phyloP scores from a whole-genome alignment of 1,140 invertebrate species.

The Diorhabda sublineata region DNA sequence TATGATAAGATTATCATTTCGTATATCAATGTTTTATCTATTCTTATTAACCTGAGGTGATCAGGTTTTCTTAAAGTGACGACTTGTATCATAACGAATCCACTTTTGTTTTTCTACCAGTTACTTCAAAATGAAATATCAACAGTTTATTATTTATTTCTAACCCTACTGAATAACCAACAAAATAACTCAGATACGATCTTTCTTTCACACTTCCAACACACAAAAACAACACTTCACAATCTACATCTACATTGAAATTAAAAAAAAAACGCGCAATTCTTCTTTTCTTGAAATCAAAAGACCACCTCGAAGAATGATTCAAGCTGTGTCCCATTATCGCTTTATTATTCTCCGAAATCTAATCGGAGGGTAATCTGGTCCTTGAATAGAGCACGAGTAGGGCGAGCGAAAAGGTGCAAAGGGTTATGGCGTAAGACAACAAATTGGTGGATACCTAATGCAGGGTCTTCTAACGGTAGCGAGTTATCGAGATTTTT shows the following conservation, averaged over 20 bases:
- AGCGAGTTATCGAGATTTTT: constrained; percentile 30
- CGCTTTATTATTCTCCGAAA: constrained; percentile 38
- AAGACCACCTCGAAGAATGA: constrained; percentile 36
- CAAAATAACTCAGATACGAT: background rate
- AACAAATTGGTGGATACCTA: constrained; percentile 25
- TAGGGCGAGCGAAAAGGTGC: constrained; percentile 27
- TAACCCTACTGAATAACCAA: background rate
- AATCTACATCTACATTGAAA: constrained; percentile 11
- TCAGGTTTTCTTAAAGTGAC: no score
- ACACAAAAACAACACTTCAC: background rate
- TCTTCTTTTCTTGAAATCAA: constrained; percentile 23
- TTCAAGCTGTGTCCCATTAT: constrained; percentile 40
- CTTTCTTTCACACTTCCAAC: constrained; percentile 3
- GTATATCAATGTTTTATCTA: no score
- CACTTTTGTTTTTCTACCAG: background rate
- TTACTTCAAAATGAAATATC: background rate
- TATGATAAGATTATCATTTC: no score
- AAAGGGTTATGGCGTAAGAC: constrained; percentile 28
- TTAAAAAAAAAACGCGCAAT: constrained; percentile 29
- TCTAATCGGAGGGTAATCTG: constrained; percentile 38
- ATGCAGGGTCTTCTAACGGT: constrained; percentile 31
- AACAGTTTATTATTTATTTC: background rate
- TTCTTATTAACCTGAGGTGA: no score
- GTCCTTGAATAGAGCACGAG: constrained; percentile 33
- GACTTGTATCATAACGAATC: no score